These are phyloP conservation scores for Cyphomyrus discorhynchus DNA, from an alignment of 2,113 vertebrate genomes.

Conservation along the genomic window DNA sequence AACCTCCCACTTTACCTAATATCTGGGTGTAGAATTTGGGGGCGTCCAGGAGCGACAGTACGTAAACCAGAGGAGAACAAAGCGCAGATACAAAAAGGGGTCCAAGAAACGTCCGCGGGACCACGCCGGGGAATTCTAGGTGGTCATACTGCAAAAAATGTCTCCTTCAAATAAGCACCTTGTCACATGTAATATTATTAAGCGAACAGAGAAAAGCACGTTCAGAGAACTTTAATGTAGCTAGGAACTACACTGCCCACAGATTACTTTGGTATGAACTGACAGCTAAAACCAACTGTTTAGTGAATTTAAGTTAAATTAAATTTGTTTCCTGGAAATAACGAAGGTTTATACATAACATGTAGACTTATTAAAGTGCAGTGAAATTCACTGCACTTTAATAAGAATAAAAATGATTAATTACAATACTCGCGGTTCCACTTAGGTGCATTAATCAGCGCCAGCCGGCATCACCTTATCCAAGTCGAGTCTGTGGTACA, in stretches of 20 bases:
- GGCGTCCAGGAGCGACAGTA: slow-evolving; percentile 61
- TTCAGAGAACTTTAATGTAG: not conserved
- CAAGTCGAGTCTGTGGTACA: slow-evolving; percentile 76
- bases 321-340: not conserved
- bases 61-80: slow-evolving; percentile 65
- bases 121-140: slow-evolving; percentile 87
- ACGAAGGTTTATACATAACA: not conserved
- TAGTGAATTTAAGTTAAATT: not conserved
- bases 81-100: slow-evolving; percentile 71
- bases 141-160: slow-evolving; percentile 82
- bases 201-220: not conserved
- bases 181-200: not conserved
- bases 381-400: not conserved
- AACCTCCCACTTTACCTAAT: slow-evolving; percentile 57
- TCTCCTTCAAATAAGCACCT: not conserved
- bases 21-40: slow-evolving; percentile 83
- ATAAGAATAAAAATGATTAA: not conserved
- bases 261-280: not conserved
- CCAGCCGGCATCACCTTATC: slow-evolving; percentile 65
- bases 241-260: not conserved
- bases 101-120: slow-evolving; percentile 87
- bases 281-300: not conserved
- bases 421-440: not conserved
- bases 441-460: no score
- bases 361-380: not conserved